phyloP scores from a whole-genome alignment of 2,113 vertebrate genomes.

The Odocoileus virginianus region DNA sequence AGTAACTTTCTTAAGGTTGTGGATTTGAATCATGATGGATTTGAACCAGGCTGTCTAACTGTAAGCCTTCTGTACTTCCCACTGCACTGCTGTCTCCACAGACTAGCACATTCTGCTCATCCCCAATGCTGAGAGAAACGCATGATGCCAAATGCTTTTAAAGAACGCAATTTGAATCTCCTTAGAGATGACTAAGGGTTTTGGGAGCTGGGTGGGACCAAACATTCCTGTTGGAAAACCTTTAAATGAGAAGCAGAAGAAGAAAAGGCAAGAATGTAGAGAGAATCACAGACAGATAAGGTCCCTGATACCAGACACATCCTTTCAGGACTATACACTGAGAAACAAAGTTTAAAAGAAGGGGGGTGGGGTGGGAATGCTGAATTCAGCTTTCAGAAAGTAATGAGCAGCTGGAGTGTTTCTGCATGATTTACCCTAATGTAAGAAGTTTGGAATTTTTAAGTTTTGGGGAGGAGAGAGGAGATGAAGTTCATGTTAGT shows the following conservation, averaged over 20 bases:
- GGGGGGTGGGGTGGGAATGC: background rate
- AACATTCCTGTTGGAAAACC: background rate
- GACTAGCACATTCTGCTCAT: background rate
- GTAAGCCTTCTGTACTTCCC: background rate
- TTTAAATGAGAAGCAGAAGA: background rate
- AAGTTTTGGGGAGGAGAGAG: constrained; percentile 68
- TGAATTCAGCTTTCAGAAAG: constrained; percentile 67
- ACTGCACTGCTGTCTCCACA: background rate
- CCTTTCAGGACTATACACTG: constrained; percentile 57
- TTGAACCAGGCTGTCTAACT: background rate
- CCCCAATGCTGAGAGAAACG: background rate
- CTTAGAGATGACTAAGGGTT: background rate
- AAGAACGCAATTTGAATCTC: background rate
- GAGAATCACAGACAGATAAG: constrained; percentile 11
- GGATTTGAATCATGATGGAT: background rate
- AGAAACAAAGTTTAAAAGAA: constrained; percentile 56
- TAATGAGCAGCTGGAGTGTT: constrained; percentile 78
- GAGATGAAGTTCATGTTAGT: constrained; percentile 52
- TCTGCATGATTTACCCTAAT: constrained; percentile 78
- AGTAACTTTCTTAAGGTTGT: background rate
- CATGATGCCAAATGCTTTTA: background rate
- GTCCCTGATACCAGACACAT: constrained; percentile 45
- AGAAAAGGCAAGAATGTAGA: constrained; percentile 41
- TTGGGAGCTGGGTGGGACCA: background rate
- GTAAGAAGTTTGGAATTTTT: constrained; percentile 76